Evolutionary conservation across 2,888 invertebrate genomes (phyloP), one percentile per base, ranked within the genome.

Genomic region (Nemotelus nigrinus): DNA sequence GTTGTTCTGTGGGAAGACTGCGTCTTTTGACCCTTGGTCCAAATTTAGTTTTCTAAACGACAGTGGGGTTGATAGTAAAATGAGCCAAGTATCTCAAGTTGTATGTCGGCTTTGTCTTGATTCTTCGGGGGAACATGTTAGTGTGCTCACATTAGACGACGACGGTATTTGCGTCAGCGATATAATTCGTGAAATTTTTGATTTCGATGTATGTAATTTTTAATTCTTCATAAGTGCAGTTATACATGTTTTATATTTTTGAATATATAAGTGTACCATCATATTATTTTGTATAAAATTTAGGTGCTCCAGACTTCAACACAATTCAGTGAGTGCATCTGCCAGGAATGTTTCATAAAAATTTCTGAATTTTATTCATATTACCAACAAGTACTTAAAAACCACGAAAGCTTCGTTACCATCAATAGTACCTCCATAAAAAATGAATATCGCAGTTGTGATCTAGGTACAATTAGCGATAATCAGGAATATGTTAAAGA

Each of bases 151-250:
- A 10, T 10, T n/a, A 3, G 58, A 70, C 44, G 68, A 77, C 45
- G 68, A 68, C 41, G 67, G 48, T 2, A 58, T 68, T 57, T 8
- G 8, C 2, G 10, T 68, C 6, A 48, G 2, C 41, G 60, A 60
- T 4, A 77, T 70, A 60, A 41, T 77, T 7, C 3, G 5, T 2
- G 43, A 8, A 2, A 8, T 70, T 2, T 70, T 77, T 25, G 7
- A 41, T 45, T 50, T 77, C 8, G 48, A 77, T 48, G 77, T 77
- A 47, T 10, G 55, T 64, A 8, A 39, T 72, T 72, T 71, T n/a
- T 55, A 5, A 10, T 6, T 50, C 10, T 50, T 50, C 53, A 60
- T 60, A 60, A 1, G 25, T 2, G 2, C 39, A 25, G 60, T 39
- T 60, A 25, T 25, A 60, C 25, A 60, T 60, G 3, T 60, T 60